A percentile compares a stretch with the other conserved stretches of the same genome.
Conservation (phyloP, 2,113 vertebrate genomes). For the Carlito syrichta region DNA sequence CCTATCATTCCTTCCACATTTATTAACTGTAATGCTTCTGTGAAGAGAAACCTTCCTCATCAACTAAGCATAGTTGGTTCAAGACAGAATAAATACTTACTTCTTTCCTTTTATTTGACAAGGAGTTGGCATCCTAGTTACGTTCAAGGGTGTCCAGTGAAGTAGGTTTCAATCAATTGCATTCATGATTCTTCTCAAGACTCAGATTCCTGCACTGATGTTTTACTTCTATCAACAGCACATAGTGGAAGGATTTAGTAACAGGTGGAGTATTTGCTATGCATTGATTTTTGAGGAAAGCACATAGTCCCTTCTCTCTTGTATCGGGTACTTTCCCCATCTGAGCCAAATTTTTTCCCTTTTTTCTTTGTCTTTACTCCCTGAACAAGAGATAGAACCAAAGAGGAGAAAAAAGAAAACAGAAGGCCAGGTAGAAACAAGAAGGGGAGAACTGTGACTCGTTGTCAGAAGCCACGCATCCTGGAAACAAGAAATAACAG, state of each 20-base stretch:
- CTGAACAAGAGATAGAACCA: not conserved
- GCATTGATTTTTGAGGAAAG: not conserved
- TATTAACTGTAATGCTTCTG: not conserved
- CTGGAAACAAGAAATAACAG: not conserved
- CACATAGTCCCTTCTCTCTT: not conserved
- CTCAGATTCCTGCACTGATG: not conserved
- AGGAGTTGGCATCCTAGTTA: not conserved
- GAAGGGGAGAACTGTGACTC: not conserved
- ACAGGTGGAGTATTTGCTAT: not conserved
- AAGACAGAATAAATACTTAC: not conserved
- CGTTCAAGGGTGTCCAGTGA: not conserved
- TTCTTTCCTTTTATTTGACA: constrained; percentile 2
- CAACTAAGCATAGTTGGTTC: not conserved
- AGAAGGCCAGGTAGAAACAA: not conserved
- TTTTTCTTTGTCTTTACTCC: not conserved
- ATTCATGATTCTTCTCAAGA: not conserved
- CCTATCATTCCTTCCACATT: not conserved
- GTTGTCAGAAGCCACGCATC: not conserved
- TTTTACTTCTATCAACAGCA: not conserved
- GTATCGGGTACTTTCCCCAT: not conserved
- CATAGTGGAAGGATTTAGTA: not conserved
- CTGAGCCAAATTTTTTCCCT: not conserved
- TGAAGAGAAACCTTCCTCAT: not conserved
- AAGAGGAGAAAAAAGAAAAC: not conserved
- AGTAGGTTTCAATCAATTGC: not conserved